These are phyloP conservation scores for Hippocampus kuda DNA, from an alignment of 2,797 vertebrate species.

Conservation along the genomic window DNA sequence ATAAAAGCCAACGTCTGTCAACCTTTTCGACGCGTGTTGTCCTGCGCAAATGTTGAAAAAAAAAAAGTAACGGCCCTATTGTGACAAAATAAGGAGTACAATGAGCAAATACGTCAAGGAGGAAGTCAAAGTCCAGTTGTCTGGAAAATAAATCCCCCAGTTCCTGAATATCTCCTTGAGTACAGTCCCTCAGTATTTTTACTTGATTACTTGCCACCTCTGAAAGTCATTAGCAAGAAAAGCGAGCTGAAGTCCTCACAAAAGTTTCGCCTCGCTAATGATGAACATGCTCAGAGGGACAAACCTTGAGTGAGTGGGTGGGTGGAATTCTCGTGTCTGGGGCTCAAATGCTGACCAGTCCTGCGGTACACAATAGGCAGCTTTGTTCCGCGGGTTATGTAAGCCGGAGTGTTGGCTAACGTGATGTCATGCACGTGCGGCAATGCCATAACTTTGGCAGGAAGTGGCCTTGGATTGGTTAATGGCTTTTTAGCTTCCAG, in stretches of 20 bases:
- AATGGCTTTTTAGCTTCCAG: background rate
- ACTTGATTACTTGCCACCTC: background rate
- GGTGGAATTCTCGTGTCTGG: background rate
- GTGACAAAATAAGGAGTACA: background rate
- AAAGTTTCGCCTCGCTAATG: background rate
- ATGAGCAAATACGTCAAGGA: background rate
- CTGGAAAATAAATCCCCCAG: background rate
- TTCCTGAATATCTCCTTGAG: background rate
- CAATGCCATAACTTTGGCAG: background rate
- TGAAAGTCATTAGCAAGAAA: background rate
- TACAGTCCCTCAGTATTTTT: background rate
- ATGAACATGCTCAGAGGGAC: background rate
- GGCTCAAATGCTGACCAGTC: conserved; percentile 1
- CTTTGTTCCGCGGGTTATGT: conserved; percentile 44
- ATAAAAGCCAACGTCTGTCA: too few relatives aligned
- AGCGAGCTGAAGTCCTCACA: background rate
- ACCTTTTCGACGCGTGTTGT: too few relatives aligned
- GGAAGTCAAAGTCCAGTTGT: background rate
- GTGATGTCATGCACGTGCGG: conserved; percentile 43
- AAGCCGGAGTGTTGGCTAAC: conserved; percentile 23
- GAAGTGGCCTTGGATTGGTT: conserved; percentile 6
- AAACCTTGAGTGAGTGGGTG: background rate
- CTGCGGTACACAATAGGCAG: conserved; percentile 36
- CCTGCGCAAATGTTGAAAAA: too few relatives aligned
- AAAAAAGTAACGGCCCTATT: background rate